phyloP scores from a whole-genome alignment of 2,113 vertebrate genomes.

The Vidua macroura region DNA sequence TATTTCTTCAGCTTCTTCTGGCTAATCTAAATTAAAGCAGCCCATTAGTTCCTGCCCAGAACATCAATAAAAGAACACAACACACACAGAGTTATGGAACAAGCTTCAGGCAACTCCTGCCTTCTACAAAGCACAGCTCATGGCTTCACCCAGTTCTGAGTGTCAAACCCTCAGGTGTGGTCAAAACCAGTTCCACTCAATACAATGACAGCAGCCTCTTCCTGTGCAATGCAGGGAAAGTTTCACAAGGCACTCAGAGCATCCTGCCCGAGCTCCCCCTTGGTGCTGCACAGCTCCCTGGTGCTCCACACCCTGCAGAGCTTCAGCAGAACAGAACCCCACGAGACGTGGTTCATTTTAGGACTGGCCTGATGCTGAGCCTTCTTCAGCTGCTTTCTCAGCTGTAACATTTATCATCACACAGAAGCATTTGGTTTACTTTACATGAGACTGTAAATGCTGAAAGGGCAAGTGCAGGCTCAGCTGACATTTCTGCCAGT shows the following conservation, averaged over 20 bases:
- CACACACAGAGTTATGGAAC: neutral
- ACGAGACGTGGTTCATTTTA: neutral
- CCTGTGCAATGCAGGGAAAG: neutral
- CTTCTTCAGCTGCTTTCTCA: constrained; percentile 11
- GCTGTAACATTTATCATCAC: neutral
- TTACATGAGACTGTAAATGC: constrained; percentile 13
- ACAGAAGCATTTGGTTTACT: neutral
- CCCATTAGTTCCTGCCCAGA: constrained; percentile 36
- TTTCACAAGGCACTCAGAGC: neutral
- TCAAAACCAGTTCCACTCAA: neutral
- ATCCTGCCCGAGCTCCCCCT: neutral
- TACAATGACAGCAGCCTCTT: neutral
- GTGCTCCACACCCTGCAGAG: neutral
- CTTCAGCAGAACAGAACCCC: neutral
- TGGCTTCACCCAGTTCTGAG: neutral
- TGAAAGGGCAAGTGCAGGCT: constrained; percentile 47
- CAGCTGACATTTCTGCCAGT: constrained; percentile 43
- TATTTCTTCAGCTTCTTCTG: constrained; percentile 99
- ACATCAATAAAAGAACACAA: neutral
- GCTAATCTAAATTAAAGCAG: constrained; percentile 84
- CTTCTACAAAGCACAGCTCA: neutral
- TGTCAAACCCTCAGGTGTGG: neutral
- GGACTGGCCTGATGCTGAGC: neutral
- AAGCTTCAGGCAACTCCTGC: neutral
- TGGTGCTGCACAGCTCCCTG: neutral